Conservation (phyloP, 2,888 invertebrate genomes). For the Strigamia maritima region DNA sequence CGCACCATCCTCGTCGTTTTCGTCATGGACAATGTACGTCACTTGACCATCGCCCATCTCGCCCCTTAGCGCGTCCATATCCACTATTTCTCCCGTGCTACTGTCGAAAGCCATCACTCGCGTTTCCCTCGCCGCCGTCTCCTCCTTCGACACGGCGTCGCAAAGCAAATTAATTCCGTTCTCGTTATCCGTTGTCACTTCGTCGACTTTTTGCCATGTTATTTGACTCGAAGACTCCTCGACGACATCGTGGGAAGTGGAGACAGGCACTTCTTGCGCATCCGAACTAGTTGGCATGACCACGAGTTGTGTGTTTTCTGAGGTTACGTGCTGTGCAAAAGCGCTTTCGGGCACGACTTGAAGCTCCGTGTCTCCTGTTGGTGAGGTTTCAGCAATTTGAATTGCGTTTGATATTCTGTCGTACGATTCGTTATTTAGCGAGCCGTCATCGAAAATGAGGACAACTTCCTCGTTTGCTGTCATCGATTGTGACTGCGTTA, state of each 20-base stretch:
- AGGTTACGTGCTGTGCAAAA: not conserved
- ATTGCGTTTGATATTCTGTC: not conserved
- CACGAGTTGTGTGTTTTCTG: not conserved
- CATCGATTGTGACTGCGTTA: not conserved
- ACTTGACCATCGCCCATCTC: not conserved
- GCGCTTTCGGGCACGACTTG: conserved; percentile 27
- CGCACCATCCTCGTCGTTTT: not conserved
- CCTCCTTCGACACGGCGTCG: not conserved
- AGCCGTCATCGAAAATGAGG: not conserved
- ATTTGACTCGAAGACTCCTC: not conserved
- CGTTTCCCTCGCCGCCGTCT: not conserved
- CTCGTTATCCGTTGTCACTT: not conserved
- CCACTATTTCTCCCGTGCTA: not conserved
- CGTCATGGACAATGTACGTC: not conserved
- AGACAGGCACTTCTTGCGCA: not conserved
- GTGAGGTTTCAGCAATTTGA: not conserved
- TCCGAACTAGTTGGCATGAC: not conserved
- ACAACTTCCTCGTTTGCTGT: not conserved
- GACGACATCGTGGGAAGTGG: not conserved
- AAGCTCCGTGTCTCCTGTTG: not conserved
- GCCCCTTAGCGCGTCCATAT: not conserved
- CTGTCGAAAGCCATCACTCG: not conserved
- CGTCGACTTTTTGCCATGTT: not conserved
- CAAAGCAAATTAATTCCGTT: not conserved
- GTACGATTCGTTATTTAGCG: not conserved